Evolutionary conservation across 1,140 invertebrate genomes (phyloP).

Genomic region (Leptopilina clavipes): DNA sequence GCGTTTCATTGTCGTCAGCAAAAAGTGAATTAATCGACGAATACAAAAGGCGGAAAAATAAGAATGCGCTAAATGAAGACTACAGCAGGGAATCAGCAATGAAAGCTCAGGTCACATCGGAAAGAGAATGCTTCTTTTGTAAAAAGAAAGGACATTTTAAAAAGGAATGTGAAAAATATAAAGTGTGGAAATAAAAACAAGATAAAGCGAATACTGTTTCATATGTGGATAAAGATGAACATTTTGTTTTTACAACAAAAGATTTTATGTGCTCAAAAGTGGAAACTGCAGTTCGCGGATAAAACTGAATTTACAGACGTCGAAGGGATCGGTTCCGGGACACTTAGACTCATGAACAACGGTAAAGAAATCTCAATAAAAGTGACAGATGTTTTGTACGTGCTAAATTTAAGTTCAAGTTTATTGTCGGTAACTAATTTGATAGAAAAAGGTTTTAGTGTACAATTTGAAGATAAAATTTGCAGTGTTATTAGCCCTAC

Average conservation of each 20-base stretch:
- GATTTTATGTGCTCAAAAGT: not conserved
- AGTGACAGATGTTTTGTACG: not conserved
- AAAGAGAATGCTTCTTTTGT: not conserved
- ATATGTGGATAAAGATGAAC: not conserved
- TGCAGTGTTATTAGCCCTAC: not conserved
- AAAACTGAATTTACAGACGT: not conserved
- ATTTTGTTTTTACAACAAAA: too few relatives aligned
- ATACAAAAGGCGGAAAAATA: not conserved
- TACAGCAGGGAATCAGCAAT: not conserved
- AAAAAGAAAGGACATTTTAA: not conserved
- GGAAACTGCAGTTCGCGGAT: not conserved
- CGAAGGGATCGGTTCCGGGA: not conserved
- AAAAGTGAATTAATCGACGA: not conserved
- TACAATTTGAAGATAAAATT: not conserved
- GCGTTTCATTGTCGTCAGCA: not conserved
- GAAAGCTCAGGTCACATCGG: slow-evolving; percentile 41
- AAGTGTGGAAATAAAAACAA: not conserved
- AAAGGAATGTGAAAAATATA: not conserved
- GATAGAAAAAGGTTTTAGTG: not conserved
- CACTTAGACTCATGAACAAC: not conserved
- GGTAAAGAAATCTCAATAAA: not conserved
- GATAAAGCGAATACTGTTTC: not conserved
- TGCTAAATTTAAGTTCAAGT: not conserved
- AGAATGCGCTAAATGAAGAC: not conserved
- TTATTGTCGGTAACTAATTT: not conserved